phyloP scores from a whole-genome alignment of 2,797 vertebrate species.

The Pangasius sanitwongsei region DNA sequence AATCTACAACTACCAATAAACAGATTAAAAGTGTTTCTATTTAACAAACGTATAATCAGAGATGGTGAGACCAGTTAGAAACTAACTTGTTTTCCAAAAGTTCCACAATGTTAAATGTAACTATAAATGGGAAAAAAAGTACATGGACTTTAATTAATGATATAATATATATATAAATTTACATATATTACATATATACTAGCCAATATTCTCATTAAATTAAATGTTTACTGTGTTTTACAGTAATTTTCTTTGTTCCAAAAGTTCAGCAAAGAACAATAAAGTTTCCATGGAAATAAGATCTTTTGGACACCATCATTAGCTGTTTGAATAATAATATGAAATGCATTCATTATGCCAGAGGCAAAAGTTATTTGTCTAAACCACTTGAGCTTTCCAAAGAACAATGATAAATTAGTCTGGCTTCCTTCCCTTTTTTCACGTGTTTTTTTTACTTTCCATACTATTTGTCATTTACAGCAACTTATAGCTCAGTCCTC shows the following conservation, averaged over 20 bases:
- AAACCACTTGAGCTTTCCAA: not conserved
- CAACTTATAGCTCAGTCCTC: slow-evolving; percentile 13
- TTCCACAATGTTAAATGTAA: not conserved
- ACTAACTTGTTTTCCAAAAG: not conserved
- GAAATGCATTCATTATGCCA: not conserved
- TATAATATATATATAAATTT: no score
- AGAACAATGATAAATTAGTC: slow-evolving; percentile 1
- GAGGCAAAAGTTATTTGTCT: not conserved
- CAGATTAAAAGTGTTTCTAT: not conserved
- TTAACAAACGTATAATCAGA: not conserved
- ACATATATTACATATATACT: no score
- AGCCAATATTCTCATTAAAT: not conserved
- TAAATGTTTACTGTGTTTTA: not conserved
- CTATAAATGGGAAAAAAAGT: not conserved
- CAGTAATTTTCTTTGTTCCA: not conserved
- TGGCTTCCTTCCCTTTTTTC: not conserved
- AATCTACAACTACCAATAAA: not conserved
- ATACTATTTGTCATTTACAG: slow-evolving; percentile 23
- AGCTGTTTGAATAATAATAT: slow-evolving; percentile 52
- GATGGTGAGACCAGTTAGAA: not conserved
- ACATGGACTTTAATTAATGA: not conserved
- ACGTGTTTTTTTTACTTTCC: slow-evolving; percentile 31
- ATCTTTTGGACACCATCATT: not conserved
- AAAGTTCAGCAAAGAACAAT: no score
- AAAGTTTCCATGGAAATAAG: no score